phyloP scores from a whole-genome alignment of 53 echinoderm and acorn worm species.

The Astropecten irregularis region DNA sequence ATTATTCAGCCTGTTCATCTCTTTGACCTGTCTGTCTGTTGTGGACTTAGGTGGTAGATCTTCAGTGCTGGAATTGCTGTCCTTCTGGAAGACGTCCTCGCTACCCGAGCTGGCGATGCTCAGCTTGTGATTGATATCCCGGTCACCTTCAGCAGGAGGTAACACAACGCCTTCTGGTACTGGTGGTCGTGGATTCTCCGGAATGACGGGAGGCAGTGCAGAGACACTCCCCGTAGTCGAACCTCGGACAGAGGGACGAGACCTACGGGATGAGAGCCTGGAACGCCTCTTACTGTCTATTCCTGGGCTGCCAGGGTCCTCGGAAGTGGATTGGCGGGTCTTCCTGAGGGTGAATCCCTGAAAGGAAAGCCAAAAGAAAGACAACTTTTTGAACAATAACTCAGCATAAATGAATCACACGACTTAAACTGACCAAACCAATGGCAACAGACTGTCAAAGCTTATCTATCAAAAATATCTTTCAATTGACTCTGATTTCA shows the following conservation, averaged over 20 bases:
- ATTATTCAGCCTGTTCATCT: constrained; percentile 16
- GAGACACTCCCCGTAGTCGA: neutral
- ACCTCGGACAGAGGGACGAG: neutral
- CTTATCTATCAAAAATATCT: no score
- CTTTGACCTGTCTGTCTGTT: neutral
- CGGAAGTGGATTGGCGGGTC: constrained; percentile 12
- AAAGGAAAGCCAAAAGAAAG: no score
- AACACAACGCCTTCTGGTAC: neutral
- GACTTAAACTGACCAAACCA: neutral
- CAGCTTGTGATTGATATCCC: neutral
- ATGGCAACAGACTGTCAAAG: no score
- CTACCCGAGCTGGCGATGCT: neutral
- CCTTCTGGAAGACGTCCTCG: constrained; percentile 32
- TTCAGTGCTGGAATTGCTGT: constrained; percentile 5
- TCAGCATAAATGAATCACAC: no score
- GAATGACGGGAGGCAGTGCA: neutral
- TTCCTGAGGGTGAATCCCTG: constrained; percentile 36
- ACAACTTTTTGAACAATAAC: no score
- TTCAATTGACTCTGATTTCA: no score
- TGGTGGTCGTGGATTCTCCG: neutral
- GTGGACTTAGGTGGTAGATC: neutral
- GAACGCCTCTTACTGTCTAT: neutral
- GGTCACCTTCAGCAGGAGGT: neutral
- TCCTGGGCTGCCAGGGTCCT: constrained; percentile 14
- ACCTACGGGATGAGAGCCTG: constrained; percentile 19